Base-by-base conservation (phyloP, 2,888 invertebrate genomes). In the Plemyria rubiginata region DNA sequence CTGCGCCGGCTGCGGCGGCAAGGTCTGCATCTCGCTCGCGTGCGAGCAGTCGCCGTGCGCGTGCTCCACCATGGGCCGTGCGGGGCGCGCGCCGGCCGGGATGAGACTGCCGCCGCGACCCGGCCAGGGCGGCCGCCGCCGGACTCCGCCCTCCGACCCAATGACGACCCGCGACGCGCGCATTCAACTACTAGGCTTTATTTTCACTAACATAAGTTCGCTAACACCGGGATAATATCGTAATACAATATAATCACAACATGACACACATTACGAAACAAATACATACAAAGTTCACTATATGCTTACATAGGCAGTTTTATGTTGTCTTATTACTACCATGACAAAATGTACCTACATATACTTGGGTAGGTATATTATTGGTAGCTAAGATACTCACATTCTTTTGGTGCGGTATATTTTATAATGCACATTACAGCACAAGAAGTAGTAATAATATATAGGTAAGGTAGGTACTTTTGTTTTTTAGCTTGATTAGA, bases 61-160 rank as follows among this genome's bases (percentile, higher is more conserved):
- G 91, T 93, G 93, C 88, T 93, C 92, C 86, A 93, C 90, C 92
- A 93, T 93, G 89, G 91, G 90, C 90, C 92, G 92, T 91, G 90
- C 90, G 89, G 87, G 92, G 87, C 90, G 86, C 88, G 85, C 90
- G 89, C 89, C 88, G 89, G 92, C 86, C 89, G 84, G 85, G 80
- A 82, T 81, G 81, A 79, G 79, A 89, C 90, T 90, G 90, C 85
- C 87, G 87, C 75, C 76, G 78, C 81, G 78, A 72, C n/a, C n/a
- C n/a, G n/a, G 77, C 76, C 88, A 85, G 86, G 87, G 88, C 88
- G 86, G 87, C 82, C 77, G 88, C 88, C 86, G 87, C 82, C 77
- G 82, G 81, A 81, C 90, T 83, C 89, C 92, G 88, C 90, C 90
- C 87, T 88, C 88, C 84, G 78, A 80, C 82, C 91, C 91, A 89